Evolutionary conservation across 2,797 vertebrate species (phyloP), one percentile per base, ranked within the genome.

Genomic region (Macroramphosus scolopax): DNA sequence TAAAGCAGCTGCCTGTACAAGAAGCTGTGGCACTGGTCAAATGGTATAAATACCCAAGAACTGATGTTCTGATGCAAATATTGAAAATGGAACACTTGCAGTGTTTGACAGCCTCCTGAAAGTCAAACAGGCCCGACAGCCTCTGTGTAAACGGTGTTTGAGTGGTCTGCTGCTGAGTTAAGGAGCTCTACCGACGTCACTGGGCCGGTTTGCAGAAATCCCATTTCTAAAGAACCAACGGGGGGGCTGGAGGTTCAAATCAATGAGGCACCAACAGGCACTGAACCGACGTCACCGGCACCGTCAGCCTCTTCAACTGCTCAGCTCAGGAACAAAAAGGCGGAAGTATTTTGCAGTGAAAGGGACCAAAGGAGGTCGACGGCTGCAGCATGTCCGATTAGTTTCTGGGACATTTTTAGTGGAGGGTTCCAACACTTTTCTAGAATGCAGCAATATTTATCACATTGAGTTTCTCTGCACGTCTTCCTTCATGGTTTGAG

Each of bases 191-290:
- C 52, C 61, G 71, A 78, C 60, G 70, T 83, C 65, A 78, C 14
- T 5, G 2, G 8, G 14, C 59, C 69, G 69, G 60, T 59, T 40
- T 50, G 7, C 35, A 42, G 20, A 24, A 35, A 45, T 32, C 51
- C 32, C 3, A 51, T 55, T 69, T 79, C 48, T 70, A 55, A 43
- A 33, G 55, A 60, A 38, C 68, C 68, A 68, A 63, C 65, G 17
- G 24, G 24, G 17, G 12, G 16, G 35, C 52, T 70, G 63, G 50
- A 71, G 46, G 70, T 75, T 72, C 52, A 70, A 64, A 78, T 68
- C 63, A 67, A 71, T 74, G 42, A 48, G 68, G 41, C 26, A 31
- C 38, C 50, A 52, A 56, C 17, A n/a, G 42, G 50, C 54, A 26
- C 14, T 15, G 6, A 29, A 55, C 22, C 2, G 5, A 63, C 46